Evolutionary conservation across 2,113 vertebrate genomes (phyloP), one percentile per base, ranked within the genome.

Genomic region (Capreolus pygargus): DNA sequence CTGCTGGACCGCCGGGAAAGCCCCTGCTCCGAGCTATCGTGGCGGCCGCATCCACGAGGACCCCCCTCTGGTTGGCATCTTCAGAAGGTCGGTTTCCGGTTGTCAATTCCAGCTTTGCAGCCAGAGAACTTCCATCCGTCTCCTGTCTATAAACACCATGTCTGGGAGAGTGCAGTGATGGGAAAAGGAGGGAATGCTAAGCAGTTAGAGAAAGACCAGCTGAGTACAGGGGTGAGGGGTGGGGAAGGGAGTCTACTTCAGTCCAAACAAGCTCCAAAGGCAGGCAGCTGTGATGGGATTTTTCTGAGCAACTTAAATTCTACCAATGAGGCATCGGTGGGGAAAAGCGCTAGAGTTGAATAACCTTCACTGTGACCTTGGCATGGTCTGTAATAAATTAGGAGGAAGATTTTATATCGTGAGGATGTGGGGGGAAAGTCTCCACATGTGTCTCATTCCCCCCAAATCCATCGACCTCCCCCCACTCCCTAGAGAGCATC

Each of bases 51-150:
- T 45, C 47, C 11, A 0, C 1, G 7, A 52, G 36, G 36, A 21
- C 43, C 50, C 21, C 6, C 7, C 19, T 58, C 43, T 39, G 57
- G 23, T 28, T 60, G 82, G 28, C 14, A 3, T 60, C 95, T 95
- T 90, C 67, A 76, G 64, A 90, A 54, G 82, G 47, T 25, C 5
- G 3, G 12, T 88, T 82, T 85, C 90, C 61, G 87, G 33, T 74
- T 95, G 93, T 91, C 55, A 78, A 76, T 97, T 81, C n/a, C 93
- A 96, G 94, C n/a, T 74, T 91, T 45, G 43, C 45, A 67, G 93
- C 91, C 60, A 14, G 91, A 36, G 78, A 96, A n/a, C 86, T 95
- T 70, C 2, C 52, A 57, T 78, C 81, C 84, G 45, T 97, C 79
- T 93, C 39, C 36, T 79, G 90, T 74, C 90, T 91, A 60, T 70